Evolutionary conservation across 2,888 invertebrate species (phyloP).

Genomic region (Chymomyza amoena): DNA sequence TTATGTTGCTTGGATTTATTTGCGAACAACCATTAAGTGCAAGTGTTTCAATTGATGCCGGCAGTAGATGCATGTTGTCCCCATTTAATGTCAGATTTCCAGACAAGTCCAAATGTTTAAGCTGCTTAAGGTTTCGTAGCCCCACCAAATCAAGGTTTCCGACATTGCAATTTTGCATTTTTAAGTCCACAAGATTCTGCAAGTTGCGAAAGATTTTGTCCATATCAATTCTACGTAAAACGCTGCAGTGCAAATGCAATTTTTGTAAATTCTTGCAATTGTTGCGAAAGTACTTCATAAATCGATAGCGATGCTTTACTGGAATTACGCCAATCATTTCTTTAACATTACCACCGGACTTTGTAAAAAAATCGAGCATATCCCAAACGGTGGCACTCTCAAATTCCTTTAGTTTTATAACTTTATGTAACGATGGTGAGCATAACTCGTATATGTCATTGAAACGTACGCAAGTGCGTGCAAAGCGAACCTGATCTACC

Average conservation of each 20-base stretch:
- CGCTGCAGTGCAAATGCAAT: conserved; percentile 11
- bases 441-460: conserved; percentile 30
- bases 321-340: conserved; percentile 31
- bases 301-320: conserved; percentile 13
- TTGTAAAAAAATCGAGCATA: conserved; percentile 49
- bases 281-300: conserved; percentile 22
- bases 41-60: conserved; percentile 22
- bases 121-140: conserved; percentile 17
- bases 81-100: conserved; percentile 28
- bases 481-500: conserved; percentile 54
- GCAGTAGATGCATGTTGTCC: conserved; percentile 11
- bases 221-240: conserved; percentile 5
- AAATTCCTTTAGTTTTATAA: conserved; percentile 18
- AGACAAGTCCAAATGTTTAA: conserved; percentile 36
- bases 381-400: conserved; percentile 50
- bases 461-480: conserved; percentile 55
- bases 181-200: conserved; percentile 19
- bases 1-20: not conserved
- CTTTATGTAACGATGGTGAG: conserved; percentile 31
- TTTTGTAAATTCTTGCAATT: conserved; percentile 28
- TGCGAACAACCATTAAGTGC: conserved; percentile 14
- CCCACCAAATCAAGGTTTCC: conserved; percentile 13
- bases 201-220: conserved; percentile 25
- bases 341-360: conserved; percentile 35
- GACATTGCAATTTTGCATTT: conserved; percentile 23